These are phyloP conservation scores for Plemyria rubiginata DNA, from an alignment of 2,888 invertebrate genomes.

Conservation along the genomic window DNA sequence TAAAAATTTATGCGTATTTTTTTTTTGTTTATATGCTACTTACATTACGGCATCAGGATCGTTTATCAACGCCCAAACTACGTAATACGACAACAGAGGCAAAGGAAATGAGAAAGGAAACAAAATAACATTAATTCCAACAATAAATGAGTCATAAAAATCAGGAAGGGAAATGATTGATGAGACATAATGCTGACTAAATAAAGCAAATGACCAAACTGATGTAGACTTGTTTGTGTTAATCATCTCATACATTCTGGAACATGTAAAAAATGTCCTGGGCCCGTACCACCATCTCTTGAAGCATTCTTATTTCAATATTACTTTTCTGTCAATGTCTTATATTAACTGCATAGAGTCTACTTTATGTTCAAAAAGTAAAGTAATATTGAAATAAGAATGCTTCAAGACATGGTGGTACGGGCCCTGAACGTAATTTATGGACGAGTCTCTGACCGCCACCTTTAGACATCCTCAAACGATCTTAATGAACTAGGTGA, in stretches of 20 bases:
- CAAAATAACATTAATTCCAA: constrained; percentile 48
- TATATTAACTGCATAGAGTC: no score
- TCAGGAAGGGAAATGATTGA: constrained; percentile 44
- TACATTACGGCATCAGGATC: constrained; percentile 44
- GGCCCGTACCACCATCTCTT: no score
- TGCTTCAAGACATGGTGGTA: no score
- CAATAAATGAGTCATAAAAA: constrained; percentile 46
- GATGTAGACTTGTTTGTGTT: constrained; percentile 30
- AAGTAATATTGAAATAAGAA: no score
- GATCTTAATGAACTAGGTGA: no score
- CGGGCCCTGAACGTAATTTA: background rate
- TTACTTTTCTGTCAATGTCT: no score
- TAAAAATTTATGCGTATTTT: background rate
- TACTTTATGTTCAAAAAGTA: no score
- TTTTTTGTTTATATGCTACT: constrained; percentile 14
- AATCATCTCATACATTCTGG: background rate
- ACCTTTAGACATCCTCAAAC: no score
- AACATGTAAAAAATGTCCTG: background rate
- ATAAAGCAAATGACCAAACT: constrained; percentile 39
- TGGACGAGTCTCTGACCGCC: no score
- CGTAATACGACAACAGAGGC: constrained; percentile 50
- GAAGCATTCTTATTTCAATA: no score
- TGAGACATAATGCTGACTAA: constrained; percentile 45
- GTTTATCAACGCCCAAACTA: constrained; percentile 50
- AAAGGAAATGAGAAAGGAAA: constrained; percentile 44